Evolutionary conservation across 2,113 vertebrate species (phyloP), one percentile per base, ranked within the genome.

Genomic region (Panurus biarmicus): DNA sequence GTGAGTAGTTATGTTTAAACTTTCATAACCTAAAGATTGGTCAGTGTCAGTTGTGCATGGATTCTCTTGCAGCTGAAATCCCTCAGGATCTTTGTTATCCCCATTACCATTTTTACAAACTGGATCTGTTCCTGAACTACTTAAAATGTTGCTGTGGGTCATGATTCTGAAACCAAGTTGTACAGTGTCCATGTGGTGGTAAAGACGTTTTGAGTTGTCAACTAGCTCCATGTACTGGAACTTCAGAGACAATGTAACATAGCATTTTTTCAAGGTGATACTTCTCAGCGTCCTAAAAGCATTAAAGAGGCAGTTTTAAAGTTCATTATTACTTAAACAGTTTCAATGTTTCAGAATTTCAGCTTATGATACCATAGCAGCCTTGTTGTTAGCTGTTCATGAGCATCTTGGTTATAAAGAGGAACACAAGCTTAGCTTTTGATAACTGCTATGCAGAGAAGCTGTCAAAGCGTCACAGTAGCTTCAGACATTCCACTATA

Each of bases 171-270:
- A 85, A 42, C 12, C 6, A 28, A 25, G 29, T 2, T 3, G 22
- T 64, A 3, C 14, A 5, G 3, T 81, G 42, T 73, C 19, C 8
- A 6, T 22, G 6, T 44, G 17, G 31, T 56, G 17, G 6, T 81
- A n/a, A 57, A 40, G 64, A 23, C 10, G 14, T 15, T 85, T 14
- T 33, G 17, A 57, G 10, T 57, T 90, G 31, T 71, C 24, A 71
- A 2, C 14, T 51, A 24, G 12, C 25, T 61, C 0, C 0, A 5
- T 22, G 50, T 73, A 19, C 22, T 74, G 9, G 21, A 74, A 40
- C 19, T 73, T 28, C 4, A 7, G 26, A 77, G n/a, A 16, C 18
- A 22, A 9, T 69, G n/a, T 69, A 38, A 75, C 75, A 35, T 5
- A 51, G 6, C 5, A 1, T 58, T 78, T 90, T 28, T 85, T 72